A percentile compares a stretch with the other conserved stretches of the same genome.
These are phyloP conservation scores for Nerophis ophidion DNA, from an alignment of 2,113 vertebrate species.

Conservation along the genomic window DNA sequence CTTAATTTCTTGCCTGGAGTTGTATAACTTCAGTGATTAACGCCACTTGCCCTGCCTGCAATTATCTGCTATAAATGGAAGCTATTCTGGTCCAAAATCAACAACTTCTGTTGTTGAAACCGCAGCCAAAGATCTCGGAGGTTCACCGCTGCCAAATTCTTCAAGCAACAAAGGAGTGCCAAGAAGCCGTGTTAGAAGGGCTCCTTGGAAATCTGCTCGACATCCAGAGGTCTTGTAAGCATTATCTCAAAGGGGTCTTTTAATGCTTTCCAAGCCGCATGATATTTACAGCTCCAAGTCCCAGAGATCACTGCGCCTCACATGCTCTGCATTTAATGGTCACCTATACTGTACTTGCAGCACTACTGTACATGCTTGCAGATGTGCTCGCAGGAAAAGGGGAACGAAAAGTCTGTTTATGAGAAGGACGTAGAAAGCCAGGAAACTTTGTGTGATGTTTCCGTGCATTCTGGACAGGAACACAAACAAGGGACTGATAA, in stretches of 20 bases:
- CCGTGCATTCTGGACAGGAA: constrained; percentile 64
- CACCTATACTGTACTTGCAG: neutral
- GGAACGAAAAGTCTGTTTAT: constrained; percentile 18
- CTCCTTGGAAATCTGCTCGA: constrained; percentile 45
- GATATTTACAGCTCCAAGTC: constrained; percentile 1
- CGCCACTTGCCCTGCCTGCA: constrained; percentile 10
- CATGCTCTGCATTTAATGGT: constrained; percentile 4
- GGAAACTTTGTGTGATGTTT: constrained; percentile 40
- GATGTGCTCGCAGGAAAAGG: constrained; percentile 8
- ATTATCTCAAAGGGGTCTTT: constrained; percentile 18
- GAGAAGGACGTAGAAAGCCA: constrained; percentile 15
- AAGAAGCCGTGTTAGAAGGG: constrained; percentile 52
- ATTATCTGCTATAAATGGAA: constrained; percentile 51
- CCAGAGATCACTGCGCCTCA: constrained; percentile 3
- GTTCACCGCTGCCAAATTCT: constrained; percentile 60
- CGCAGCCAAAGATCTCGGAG: constrained; percentile 50
- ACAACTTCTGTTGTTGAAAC: constrained; percentile 61
- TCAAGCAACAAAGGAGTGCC: constrained; percentile 47
- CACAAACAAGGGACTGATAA: constrained; percentile 56
- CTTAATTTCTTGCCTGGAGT: too few relatives aligned
- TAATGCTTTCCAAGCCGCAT: constrained; percentile 17
- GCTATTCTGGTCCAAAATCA: constrained; percentile 54
- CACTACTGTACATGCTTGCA: constrained; percentile 5
- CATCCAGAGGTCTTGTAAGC: constrained; percentile 47
- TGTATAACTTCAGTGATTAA: constrained; percentile 2